phyloP scores from a whole-genome alignment of 1,140 invertebrate genomes.

The Brachionus angularis region DNA sequence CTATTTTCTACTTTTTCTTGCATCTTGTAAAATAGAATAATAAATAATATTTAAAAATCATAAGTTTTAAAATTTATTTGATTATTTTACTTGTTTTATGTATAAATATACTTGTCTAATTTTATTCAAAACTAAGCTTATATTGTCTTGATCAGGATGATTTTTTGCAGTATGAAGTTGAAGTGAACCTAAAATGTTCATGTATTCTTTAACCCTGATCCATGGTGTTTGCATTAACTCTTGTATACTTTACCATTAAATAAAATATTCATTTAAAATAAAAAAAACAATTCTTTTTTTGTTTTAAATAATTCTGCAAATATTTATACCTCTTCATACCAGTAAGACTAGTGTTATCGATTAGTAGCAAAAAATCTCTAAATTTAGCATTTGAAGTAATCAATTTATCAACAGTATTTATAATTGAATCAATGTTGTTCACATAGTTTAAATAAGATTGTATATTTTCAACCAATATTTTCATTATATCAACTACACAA shows the following conservation, averaged over 20 bases:
- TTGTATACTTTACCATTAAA: neutral
- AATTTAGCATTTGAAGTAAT: constrained; percentile 15
- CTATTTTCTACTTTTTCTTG: constrained; percentile 31
- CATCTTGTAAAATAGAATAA: neutral
- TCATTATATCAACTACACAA: constrained; percentile 8
- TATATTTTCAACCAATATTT: neutral
- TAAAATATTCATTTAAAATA: too few species aligned
- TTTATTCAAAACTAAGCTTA: neutral
- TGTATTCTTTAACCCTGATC: constrained; percentile 23
- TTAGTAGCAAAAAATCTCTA: constrained; percentile 9
- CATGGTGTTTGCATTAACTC: constrained; percentile 18
- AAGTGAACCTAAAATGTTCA: neutral
- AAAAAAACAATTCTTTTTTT: neutral
- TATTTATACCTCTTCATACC: constrained; percentile 16
- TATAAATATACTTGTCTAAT: constrained; percentile 11
- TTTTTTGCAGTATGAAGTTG: constrained; percentile 26
- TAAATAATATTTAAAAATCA: neutral
- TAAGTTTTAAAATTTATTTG: neutral
- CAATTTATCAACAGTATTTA: constrained; percentile 8
- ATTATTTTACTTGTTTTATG: constrained; percentile 3
- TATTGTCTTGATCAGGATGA: constrained; percentile 16
- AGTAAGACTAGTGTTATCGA: constrained; percentile 11
- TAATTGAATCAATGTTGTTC: constrained; percentile 20
- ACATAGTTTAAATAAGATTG: neutral
- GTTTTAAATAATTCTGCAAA: neutral